Evolutionary conservation across 2,797 vertebrate species (phyloP), one percentile per base, ranked within the genome.

Genomic region (Oceanodroma leucorhoa): DNA sequence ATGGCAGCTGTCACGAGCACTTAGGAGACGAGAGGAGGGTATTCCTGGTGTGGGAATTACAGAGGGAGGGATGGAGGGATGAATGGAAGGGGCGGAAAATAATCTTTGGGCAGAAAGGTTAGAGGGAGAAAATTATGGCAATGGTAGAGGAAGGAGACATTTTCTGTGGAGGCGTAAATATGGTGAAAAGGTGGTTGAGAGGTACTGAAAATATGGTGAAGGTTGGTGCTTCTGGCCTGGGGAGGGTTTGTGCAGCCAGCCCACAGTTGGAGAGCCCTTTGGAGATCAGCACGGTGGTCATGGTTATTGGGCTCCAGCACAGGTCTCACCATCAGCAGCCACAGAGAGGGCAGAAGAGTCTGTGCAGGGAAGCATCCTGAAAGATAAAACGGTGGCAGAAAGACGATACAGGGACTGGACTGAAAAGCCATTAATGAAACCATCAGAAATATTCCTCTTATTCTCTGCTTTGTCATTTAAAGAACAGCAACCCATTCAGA

Each of bases 1-100:
- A 94, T 95, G 95, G 95, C 51, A 95, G 89, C 93, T 95, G 92
- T 97, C 95, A 97, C 53, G 90, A 95, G 93, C 55, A 53, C 73
- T 92, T 72, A 80, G 71, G 54, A 90, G 70, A 6, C 12, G 54
- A 85, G 80, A 90, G 69, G 27, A 94, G 51, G 61, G 90, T 41
- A 62, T 77, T 88, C 78, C 91, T 82, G n/a, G 51, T 41, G 81
- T 70, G 86, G 80, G 81, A 90, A 66, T 82, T 85, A 20, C 40
- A 64, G 86, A 77, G 55, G 50, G 43, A 88, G 12, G 23, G 40
- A 32, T 10, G 22, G n/a, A 78, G 65, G 48, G 83, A 45, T 26
- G 73, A 96, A 20, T 1, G 14, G 65, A 92, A 87, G 58, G 32
- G 57, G 34, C 0, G 0, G 32, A 76, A 95, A 69, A 66, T 18